phyloP scores from a whole-genome alignment of 2,888 invertebrate genomes.

The Salpingus planirostris region DNA sequence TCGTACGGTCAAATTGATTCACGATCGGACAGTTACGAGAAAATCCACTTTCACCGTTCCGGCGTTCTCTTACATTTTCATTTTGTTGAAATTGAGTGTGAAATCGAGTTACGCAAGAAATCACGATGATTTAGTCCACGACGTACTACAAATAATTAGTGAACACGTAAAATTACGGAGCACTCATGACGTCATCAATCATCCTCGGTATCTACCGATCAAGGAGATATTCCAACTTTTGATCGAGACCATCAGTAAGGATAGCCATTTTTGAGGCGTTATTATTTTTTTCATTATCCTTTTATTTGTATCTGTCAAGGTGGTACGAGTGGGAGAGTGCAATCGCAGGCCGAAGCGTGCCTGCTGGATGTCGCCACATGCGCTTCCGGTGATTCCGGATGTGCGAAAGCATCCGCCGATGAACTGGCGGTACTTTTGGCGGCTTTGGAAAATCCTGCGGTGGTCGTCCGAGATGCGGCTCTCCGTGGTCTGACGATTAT shows the following conservation, averaged over 20 bases:
- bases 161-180: slow-evolving; percentile 62
- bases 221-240: slow-evolving; percentile 73
- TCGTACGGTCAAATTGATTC: slow-evolving; percentile 53
- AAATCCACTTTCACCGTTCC: slow-evolving; percentile 53
- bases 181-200: slow-evolving; percentile 44
- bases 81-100: slow-evolving; percentile 59
- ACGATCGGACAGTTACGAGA: slow-evolving; percentile 44
- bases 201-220: slow-evolving; percentile 72
- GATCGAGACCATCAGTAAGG: slow-evolving; percentile 64
- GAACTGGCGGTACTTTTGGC: slow-evolving; percentile 71
- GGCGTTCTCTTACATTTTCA: slow-evolving; percentile 76
- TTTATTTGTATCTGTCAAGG: slow-evolving; percentile 38
- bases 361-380: slow-evolving; percentile 70
- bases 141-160: slow-evolving; percentile 57
- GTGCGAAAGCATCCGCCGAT: slow-evolving; percentile 52
- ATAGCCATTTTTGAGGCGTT: not conserved
- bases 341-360: slow-evolving; percentile 71
- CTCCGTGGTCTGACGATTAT: slow-evolving; percentile 63
- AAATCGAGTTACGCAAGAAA: slow-evolving; percentile 41
- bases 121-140: slow-evolving; percentile 50
- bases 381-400: slow-evolving; percentile 58
- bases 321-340: slow-evolving; percentile 57
- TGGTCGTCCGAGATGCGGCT: slow-evolving; percentile 70
- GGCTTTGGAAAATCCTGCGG: slow-evolving; percentile 64
- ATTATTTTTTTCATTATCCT: not conserved